A percentile compares a stretch with the other conserved stretches of the same genome.
phyloP scores from a whole-genome alignment of 2,113 vertebrate species.

The Pipa parva region DNA sequence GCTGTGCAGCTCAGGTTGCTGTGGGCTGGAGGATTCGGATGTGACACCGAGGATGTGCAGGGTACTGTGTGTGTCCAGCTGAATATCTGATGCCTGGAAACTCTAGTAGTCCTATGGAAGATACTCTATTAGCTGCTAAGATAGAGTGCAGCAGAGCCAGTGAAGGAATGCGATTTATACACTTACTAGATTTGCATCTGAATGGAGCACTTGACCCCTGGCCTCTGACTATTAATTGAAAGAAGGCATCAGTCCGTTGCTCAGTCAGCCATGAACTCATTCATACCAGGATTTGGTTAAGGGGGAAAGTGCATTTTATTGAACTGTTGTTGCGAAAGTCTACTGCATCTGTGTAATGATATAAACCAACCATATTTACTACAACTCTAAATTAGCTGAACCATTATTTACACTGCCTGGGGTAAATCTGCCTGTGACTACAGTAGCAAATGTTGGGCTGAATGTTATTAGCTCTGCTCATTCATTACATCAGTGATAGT shows the following conservation, averaged over 20 bases:
- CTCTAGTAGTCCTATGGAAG: no score
- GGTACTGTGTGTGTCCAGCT: no score
- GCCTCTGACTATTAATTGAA: constrained; percentile 18
- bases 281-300: constrained; percentile 7
- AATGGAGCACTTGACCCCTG: constrained; percentile 54
- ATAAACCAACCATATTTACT: neutral
- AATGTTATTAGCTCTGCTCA: no score
- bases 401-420: no score
- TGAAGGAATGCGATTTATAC: constrained; percentile 60
- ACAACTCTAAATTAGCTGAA: neutral
- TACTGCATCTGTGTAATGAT: neutral
- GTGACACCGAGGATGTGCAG: no score
- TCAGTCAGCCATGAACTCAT: constrained; percentile 27
- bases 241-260: constrained; percentile 26
- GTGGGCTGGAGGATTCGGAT: no score
- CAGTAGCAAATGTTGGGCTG: no score
- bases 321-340: neutral
- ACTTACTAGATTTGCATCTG: constrained; percentile 67
- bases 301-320: neutral
- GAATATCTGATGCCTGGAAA: no score
- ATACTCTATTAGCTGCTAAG: neutral
- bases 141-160: constrained; percentile 1
- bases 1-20: neutral
- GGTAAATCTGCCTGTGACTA: no score
- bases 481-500: neutral